phyloP scores from a whole-genome alignment of 1,140 invertebrate species.

The Atta texana region DNA sequence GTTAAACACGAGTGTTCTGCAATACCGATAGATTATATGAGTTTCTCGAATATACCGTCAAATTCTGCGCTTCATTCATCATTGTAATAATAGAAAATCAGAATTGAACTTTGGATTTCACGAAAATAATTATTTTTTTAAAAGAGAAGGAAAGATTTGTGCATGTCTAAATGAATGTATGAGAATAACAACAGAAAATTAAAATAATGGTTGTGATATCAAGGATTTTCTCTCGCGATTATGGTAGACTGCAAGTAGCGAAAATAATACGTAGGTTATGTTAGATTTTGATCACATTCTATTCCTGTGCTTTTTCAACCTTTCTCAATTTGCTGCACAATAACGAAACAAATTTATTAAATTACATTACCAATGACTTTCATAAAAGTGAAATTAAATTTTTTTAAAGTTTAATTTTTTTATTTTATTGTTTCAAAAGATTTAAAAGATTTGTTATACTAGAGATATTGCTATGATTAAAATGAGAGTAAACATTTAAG shows the following conservation, averaged over 20 bases:
- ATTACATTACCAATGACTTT: no score
- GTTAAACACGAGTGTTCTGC: background rate
- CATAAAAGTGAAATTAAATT: no score
- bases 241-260: background rate
- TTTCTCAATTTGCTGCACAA: background rate
- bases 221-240: slow-evolving; percentile 41
- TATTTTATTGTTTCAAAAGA: no score
- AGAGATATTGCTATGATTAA: no score
- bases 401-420: no score
- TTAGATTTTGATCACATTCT: background rate
- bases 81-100: background rate
- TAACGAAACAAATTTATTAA: no score
- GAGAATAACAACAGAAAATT: slow-evolving; percentile 28
- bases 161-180: background rate
- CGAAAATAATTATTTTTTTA: background rate
- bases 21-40: background rate
- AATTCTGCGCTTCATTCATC: background rate
- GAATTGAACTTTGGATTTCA: no score
- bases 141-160: background rate
- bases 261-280: slow-evolving; percentile 40
- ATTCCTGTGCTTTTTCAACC: no score
- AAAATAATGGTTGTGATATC: slow-evolving; percentile 24
- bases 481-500: no score
- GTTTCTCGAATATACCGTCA: background rate
- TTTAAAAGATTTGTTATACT: no score